Base-by-base conservation (phyloP, 2,888 invertebrate genomes). In the Trissoscelio sp. region DNA sequence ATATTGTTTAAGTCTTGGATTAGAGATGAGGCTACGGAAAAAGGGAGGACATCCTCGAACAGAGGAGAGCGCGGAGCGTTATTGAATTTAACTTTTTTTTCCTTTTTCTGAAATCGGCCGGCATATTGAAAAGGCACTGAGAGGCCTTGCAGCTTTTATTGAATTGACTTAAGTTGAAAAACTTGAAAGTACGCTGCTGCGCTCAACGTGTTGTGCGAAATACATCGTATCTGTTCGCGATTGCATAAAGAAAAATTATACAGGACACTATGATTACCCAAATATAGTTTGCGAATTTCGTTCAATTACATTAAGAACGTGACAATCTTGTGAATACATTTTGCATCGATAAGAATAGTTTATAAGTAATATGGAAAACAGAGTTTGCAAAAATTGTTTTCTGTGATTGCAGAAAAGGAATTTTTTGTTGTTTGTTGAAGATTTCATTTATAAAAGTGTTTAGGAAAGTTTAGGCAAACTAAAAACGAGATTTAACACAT, bases 121-220 rank as follows among this genome's bases (percentile, higher is more conserved):
- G 79, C 82, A 77, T 82, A 82, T 79, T 82, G 82, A 82, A 82
- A 80, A 73, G 79, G 77, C 69, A 73, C 66, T 46, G 78, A 81
- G 74, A 69, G 69, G 55, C 69, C 74, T 80, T 48, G 74, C 69
- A 74, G 79, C 74, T 74, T 69, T 80, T 74, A 80, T 80, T 80
- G 79, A 74, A 74, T 80, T 74, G 79, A 80, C 57, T 74, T 69
- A 80, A 80, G 74, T 80, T 74, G 79, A 64, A 62, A 79, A 69
- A 74, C 79, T 74, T 69, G 74, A 69, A 80, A 64, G 64, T 62
- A 64, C 69, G 62, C 51, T 64, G 20, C 37, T n/a, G 51, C 39
- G 42, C 60, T 37, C 22, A 28, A 34, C 20, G 53, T 20, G 24
- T 48, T 67, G 51, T 34, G 24, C 55, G 22, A 73, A 69, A 31